Evolutionary conservation across 2,888 invertebrate species (phyloP).

Genomic region (Drosophila greeni): DNA sequence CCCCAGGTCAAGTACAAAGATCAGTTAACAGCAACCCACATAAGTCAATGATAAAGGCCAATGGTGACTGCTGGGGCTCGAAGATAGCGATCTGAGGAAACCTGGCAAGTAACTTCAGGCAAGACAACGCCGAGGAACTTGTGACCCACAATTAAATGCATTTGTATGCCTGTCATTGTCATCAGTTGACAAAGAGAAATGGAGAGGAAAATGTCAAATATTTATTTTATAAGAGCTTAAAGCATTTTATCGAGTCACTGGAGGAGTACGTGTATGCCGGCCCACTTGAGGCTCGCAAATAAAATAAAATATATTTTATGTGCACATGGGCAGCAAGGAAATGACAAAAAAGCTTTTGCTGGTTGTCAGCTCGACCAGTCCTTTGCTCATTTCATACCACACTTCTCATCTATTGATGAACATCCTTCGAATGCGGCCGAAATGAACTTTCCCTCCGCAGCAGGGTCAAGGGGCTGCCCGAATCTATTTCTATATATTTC

Average conservation of each 20-base stretch:
- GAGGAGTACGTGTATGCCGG: conserved; percentile 19
- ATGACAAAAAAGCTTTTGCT: conserved; percentile 46
- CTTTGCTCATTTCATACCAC: conserved; percentile 66
- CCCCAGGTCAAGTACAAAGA: background rate
- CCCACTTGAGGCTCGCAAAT: conserved; percentile 64
- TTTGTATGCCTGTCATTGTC: conserved; percentile 70
- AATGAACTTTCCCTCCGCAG: conserved; percentile 45
- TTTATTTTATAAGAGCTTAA: conserved; percentile 53
- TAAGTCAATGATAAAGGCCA: conserved; percentile 11
- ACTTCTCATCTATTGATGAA: conserved; percentile 52
- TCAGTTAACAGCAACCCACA: conserved; percentile 6
- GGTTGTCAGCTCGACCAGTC: conserved; percentile 57
- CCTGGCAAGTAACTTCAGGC: conserved; percentile 21
- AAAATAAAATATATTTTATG: conserved; percentile 66
- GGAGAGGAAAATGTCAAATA: conserved; percentile 63
- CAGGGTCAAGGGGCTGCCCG: conserved; percentile 24
- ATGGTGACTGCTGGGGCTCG: conserved; percentile 16
- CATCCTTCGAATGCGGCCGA: conserved; percentile 40
- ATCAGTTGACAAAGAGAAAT: conserved; percentile 42
- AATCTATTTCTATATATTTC: conserved; percentile 50
- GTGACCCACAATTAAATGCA: conserved; percentile 67
- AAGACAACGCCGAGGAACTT: conserved; percentile 32
- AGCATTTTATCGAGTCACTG: conserved; percentile 36
- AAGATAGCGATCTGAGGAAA: conserved; percentile 14
- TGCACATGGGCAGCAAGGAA: conserved; percentile 43